A percentile compares a stretch with the other conserved stretches of the same genome.
Evolutionary conservation across 2,888 invertebrate species (phyloP).

Genomic region (Galerucella calmariensis): DNA sequence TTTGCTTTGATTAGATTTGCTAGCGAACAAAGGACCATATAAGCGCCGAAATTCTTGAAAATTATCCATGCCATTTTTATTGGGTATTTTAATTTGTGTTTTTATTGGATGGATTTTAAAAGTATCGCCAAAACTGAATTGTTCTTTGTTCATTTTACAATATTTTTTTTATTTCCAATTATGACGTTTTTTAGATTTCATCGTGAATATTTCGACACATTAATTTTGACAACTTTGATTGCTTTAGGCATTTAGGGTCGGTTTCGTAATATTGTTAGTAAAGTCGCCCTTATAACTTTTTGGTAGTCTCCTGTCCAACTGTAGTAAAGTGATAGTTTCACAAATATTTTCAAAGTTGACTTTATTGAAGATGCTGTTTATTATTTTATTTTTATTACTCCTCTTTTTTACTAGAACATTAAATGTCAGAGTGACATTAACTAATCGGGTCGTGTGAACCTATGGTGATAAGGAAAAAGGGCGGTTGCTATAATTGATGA

Average conservation of each 20-base stretch:
- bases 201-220: not conserved
- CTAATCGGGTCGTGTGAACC: too few species aligned
- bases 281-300: too few species aligned
- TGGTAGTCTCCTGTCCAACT: not conserved
- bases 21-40: slow-evolving; percentile 28
- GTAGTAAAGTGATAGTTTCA: too few species aligned
- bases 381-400: too few species aligned
- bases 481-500: too few species aligned
- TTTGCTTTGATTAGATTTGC: not conserved
- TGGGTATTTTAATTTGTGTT: slow-evolving; percentile 19
- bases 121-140: not conserved
- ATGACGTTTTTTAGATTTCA: slow-evolving; percentile 12
- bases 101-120: slow-evolving; percentile 25
- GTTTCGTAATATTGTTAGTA: too few species aligned
- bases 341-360: too few species aligned
- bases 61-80: slow-evolving; percentile 22
- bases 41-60: slow-evolving; percentile 40
- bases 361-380: too few species aligned
- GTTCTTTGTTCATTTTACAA: slow-evolving; percentile 11
- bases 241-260: not conserved
- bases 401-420: too few species aligned
- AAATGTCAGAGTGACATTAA: too few species aligned
- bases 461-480: too few species aligned
- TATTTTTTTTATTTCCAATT: not conserved
- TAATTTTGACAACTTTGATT: slow-evolving; percentile 5